Evolutionary conservation across 2,113 vertebrate genomes (phyloP).

Genomic region (Platysternon megacephalum): DNA sequence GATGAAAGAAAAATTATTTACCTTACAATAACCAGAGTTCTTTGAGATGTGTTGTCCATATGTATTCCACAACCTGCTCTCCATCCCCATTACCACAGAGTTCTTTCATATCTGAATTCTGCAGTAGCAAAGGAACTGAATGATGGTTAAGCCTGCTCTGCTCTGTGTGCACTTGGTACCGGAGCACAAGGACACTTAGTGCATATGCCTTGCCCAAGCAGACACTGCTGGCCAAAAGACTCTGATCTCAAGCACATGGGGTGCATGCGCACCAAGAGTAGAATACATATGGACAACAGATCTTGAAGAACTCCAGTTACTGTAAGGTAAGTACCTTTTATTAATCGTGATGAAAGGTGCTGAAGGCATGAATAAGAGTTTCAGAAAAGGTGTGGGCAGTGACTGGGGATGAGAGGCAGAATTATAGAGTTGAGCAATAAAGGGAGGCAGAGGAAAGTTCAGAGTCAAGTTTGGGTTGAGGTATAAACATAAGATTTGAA

Average conservation of each 20-base stretch:
- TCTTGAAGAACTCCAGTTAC: neutral
- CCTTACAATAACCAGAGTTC: neutral
- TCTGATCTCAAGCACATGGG: neutral
- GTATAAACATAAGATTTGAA: too few relatives aligned
- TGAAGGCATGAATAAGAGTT: neutral
- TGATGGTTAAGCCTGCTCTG: neutral
- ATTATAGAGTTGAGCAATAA: neutral
- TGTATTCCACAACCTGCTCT: neutral
- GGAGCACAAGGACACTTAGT: neutral
- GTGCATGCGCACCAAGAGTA: neutral
- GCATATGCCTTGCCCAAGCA: neutral
- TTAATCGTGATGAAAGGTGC: neutral
- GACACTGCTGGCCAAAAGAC: neutral
- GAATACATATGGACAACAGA: neutral
- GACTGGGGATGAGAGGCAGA: neutral
- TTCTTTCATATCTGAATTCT: neutral
- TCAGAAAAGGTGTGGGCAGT: neutral
- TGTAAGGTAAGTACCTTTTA: neutral
- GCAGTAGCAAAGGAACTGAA: neutral
- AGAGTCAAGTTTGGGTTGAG: neutral
- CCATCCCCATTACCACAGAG: neutral
- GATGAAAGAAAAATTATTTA: neutral
- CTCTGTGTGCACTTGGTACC: neutral
- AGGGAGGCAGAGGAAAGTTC: neutral
- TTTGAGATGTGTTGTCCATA: fast-evolving